A percentile compares a stretch with the other conserved stretches of the same genome.
Evolutionary conservation across 2,797 vertebrate species (phyloP).

Genomic region (Enteromius afrohamiltoni): DNA sequence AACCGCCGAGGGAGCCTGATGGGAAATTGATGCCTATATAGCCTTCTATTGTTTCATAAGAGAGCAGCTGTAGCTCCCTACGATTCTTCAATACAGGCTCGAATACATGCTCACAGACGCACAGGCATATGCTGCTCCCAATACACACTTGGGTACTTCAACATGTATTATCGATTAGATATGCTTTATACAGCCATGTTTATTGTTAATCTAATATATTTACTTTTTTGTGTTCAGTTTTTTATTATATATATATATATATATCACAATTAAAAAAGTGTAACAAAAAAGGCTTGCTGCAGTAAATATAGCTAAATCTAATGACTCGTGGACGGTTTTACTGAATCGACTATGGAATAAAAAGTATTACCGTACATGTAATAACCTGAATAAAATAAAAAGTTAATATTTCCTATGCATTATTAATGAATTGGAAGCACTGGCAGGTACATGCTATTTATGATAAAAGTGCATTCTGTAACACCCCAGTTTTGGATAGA

Average conservation of each 20-base stretch:
- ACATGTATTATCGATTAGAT: neutral
- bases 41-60: conserved; percentile 33
- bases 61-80: conserved; percentile 39
- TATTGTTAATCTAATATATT: neutral
- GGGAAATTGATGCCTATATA: conserved; percentile 37
- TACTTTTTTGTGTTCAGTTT: neutral
- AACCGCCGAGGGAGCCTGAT: conserved; percentile 66
- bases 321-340: neutral
- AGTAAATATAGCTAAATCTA: no score
- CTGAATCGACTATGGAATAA: neutral
- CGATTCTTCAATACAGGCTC: conserved; percentile 16
- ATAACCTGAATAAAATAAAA: neutral
- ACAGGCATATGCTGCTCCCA: neutral
- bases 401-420: neutral
- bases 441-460: neutral
- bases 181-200: neutral
- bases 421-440: neutral
- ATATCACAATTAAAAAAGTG: neutral
- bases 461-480: neutral
- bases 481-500: neutral
- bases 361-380: neutral
- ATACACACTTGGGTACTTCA: neutral
- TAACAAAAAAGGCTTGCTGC: neutral
- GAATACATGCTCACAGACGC: neutral
- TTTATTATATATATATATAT: neutral